Evolutionary conservation across 2,113 vertebrate species (phyloP).

Genomic region (Empidonax traillii): DNA sequence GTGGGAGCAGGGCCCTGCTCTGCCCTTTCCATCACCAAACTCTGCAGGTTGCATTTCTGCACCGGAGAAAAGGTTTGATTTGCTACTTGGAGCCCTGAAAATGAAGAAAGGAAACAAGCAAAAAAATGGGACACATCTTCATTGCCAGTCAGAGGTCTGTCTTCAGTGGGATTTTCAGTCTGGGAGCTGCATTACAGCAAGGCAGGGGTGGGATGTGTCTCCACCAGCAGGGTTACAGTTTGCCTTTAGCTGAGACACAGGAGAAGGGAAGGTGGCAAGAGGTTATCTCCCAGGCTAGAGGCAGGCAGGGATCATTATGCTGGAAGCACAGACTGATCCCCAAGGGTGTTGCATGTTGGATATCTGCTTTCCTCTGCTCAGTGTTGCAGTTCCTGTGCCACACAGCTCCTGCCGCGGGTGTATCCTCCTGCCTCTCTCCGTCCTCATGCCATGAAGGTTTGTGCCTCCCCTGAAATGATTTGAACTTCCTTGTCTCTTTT

Average conservation of each 20-base stretch:
- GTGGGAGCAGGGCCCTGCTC: not conserved
- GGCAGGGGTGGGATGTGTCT: not conserved
- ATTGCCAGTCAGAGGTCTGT: not conserved
- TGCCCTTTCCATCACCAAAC: not conserved
- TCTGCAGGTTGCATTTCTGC: not conserved
- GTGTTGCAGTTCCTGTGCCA: not conserved
- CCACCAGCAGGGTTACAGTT: not conserved
- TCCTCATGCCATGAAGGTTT: not conserved
- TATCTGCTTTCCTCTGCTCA: not conserved
- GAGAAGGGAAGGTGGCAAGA: not conserved
- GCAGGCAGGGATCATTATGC: not conserved
- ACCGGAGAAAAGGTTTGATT: not conserved
- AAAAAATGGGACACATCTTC: not conserved
- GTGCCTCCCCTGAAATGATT: not conserved
- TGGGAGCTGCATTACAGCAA: not conserved
- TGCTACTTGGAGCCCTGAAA: not conserved
- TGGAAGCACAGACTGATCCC: not conserved
- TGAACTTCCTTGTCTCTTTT: not conserved
- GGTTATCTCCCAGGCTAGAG: not conserved
- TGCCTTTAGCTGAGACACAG: not conserved
- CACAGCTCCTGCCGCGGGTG: fast-evolving
- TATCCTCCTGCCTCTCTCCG: not conserved
- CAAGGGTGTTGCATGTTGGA: not conserved
- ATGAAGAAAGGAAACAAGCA: not conserved
- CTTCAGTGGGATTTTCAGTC: not conserved